Evolutionary conservation across 2,888 invertebrate species (phyloP).

Genomic region (Myathropa florea): DNA sequence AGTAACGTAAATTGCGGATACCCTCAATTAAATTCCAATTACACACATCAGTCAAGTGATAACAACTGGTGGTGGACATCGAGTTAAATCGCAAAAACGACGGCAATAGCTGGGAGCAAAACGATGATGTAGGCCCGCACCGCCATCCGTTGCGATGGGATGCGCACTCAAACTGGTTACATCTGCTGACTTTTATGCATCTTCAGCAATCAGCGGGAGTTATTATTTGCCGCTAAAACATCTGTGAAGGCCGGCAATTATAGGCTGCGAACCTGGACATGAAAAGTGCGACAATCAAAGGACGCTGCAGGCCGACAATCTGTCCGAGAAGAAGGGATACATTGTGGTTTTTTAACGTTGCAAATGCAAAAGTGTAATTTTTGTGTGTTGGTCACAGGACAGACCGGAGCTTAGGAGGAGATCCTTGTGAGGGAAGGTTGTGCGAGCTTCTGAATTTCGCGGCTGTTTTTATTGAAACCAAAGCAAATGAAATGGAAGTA

Average conservation of each 20-base stretch:
- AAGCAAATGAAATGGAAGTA: too few species aligned
- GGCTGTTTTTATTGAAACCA: too few species aligned
- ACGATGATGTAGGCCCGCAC: not conserved
- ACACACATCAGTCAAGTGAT: constrained; percentile 44
- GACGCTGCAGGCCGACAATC: not conserved
- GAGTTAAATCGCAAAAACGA: not conserved
- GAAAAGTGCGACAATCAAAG: constrained; percentile 1
- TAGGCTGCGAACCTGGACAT: constrained; percentile 5
- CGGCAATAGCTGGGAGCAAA: not conserved
- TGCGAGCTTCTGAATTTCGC: too few species aligned
- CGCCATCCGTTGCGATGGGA: not conserved
- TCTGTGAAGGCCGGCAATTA: constrained; percentile 53
- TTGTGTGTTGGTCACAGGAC: too few species aligned
- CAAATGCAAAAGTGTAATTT: too few species aligned
- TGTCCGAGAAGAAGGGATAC: not conserved
- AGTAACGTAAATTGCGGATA: not conserved
- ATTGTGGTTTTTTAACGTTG: not conserved
- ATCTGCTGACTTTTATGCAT: constrained; percentile 5
- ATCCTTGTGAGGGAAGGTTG: too few species aligned
- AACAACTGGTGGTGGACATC: constrained; percentile 14
- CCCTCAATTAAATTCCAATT: constrained; percentile 46
- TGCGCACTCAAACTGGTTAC: constrained; percentile 22
- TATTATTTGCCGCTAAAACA: constrained; percentile 44
- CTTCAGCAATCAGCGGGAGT: constrained; percentile 27
- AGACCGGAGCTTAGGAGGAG: too few species aligned